Base-by-base conservation (phyloP, 2,888 invertebrate genomes). In the Euplexia lucipara region DNA sequence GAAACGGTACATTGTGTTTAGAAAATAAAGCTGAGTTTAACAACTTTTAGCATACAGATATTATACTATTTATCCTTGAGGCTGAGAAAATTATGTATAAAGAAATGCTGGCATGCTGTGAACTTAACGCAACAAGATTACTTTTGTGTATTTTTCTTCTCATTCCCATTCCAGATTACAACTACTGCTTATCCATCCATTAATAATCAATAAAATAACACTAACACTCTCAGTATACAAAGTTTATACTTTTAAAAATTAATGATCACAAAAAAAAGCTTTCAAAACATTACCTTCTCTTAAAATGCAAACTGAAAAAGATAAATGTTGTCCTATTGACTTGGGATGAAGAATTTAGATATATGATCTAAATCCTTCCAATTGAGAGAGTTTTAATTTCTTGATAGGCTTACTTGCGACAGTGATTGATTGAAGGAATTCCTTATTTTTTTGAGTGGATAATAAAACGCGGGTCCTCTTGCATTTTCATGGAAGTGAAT, bases 401-500 rank as follows among this genome's bases (percentile, higher is more conserved):
- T 81, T 79, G 81, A 81, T 79, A 71, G 79, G 72, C 74, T 77
- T 76, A 68, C 65, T 65, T 62, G 58, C 53, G 77, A 78, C 80
- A 78, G 61, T 82, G 84, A 84, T 82, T 83, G 76, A 84, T 84
- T 71, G 74, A 76, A 60, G 57, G 39, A 75, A 69, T 69, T 57
- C 63, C 63, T 45, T 51, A 51, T 58, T 58, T 64, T 58, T 76
- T 64, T 57, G 30, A 41, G 42, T 56, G 44, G 45, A 53, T 26
- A 64, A 60, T 71, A 71, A 70, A 76, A 37, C 6, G 47, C 37
- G 41, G 47, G 35, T 45, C 30, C 37, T 39, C 49, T 49, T 54
- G 41, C 30, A 39, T 52, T 68, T 56, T 54, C n/a, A 42, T 56
- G 45, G 39, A 42, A 42, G 20, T 49, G 47, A 63, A 48, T 42